Conservation (phyloP, 2,797 vertebrate genomes). For the Characodon lateralis region DNA sequence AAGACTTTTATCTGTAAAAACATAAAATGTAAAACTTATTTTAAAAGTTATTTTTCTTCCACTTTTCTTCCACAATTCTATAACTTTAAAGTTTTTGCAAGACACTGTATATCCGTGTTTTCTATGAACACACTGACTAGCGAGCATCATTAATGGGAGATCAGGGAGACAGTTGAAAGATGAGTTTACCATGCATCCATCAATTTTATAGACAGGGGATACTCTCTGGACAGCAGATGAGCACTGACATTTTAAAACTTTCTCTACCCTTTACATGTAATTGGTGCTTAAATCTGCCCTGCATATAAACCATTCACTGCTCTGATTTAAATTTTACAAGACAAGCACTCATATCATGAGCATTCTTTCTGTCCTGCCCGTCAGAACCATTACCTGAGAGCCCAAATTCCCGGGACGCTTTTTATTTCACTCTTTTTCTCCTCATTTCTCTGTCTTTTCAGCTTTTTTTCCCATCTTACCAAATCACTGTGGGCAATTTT, state of each 20-base stretch:
- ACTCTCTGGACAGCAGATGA: conserved; percentile 49
- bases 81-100: conserved; percentile 2
- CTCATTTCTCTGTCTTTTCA: conserved; percentile 18
- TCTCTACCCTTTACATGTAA: conserved; percentile 65
- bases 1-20: background rate
- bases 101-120: conserved; percentile 29
- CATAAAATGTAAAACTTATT: background rate
- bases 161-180: conserved; percentile 32
- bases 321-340: conserved; percentile 71
- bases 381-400: conserved; percentile 29
- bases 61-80: background rate
- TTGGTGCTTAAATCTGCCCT: conserved; percentile 58
- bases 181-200: conserved; percentile 27
- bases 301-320: conserved; percentile 59
- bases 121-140: conserved; percentile 54
- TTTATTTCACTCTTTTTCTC: conserved; percentile 14
- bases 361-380: conserved; percentile 47
- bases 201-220: conserved; percentile 51
- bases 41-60: background rate
- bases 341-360: conserved; percentile 32
- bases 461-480: conserved; percentile 2
- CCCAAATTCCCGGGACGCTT: conserved; percentile 36
- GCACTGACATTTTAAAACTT: conserved; percentile 59
- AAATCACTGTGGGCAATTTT: conserved; percentile 34
- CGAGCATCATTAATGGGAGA: conserved; percentile 25